phyloP scores from a whole-genome alignment of 1,140 invertebrate genomes.

The Pomacea maculata region DNA sequence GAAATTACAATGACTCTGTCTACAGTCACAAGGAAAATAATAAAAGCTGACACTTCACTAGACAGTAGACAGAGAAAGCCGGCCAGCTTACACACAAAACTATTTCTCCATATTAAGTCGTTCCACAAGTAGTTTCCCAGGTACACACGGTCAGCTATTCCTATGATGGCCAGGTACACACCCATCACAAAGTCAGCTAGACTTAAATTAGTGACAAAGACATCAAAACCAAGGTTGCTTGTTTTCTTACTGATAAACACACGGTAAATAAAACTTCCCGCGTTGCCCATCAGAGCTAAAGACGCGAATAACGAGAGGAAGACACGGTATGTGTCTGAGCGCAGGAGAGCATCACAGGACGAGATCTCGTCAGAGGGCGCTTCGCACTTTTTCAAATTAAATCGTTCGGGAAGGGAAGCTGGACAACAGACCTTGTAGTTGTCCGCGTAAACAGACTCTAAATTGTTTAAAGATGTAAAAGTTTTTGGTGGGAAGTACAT shows the following conservation, averaged over 20 bases:
- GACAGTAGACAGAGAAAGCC: no score
- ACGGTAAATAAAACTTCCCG: slow-evolving; percentile 28
- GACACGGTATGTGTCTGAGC: background rate
- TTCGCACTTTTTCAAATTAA: slow-evolving; percentile 24
- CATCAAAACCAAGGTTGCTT: slow-evolving; percentile 28
- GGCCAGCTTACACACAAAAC: slow-evolving; percentile 34
- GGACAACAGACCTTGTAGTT: slow-evolving; percentile 29
- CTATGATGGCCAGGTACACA: no score
- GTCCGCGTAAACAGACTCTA: no score
- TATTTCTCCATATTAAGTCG: slow-evolving; percentile 34
- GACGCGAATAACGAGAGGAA: slow-evolving; percentile 31
- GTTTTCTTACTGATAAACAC: background rate
- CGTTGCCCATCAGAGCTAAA: slow-evolving; percentile 33
- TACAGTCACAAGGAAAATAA: slow-evolving; percentile 33
- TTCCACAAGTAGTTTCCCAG: no score
- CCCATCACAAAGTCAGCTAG: no score
- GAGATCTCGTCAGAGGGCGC: slow-evolving; percentile 30
- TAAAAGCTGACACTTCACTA: slow-evolving; percentile 31
- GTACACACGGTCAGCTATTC: no score
- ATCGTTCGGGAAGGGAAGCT: background rate
- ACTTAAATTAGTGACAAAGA: slow-evolving; percentile 24
- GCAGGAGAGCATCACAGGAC: slow-evolving; percentile 21
- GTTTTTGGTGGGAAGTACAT: no score
- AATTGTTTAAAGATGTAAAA: no score
- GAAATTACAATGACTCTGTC: slow-evolving; percentile 46